Conservation (phyloP, 1,140 invertebrate species). For the Bombus soroeensis region DNA sequence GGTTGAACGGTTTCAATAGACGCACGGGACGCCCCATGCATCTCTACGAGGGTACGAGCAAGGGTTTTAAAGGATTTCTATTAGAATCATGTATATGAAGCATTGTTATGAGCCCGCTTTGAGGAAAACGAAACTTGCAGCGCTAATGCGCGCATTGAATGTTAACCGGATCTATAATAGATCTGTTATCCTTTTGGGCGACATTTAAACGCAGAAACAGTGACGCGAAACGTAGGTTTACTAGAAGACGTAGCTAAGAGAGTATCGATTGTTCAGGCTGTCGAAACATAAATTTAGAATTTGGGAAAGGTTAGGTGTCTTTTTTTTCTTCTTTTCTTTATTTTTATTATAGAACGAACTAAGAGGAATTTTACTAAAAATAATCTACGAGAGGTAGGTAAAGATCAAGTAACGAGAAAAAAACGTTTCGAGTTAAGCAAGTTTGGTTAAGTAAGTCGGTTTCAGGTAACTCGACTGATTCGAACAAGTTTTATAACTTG, state of each 20-base stretch:
- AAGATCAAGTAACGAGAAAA: too few relatives aligned
- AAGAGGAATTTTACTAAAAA: too few relatives aligned
- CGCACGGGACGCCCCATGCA: background rate
- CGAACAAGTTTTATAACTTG: too few relatives aligned
- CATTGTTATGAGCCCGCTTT: background rate
- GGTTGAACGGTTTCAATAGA: conserved; percentile 1
- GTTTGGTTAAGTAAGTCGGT: too few relatives aligned
- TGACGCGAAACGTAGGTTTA: background rate
- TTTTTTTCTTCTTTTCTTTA: too few relatives aligned
- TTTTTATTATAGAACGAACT: too few relatives aligned
- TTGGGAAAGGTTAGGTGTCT: background rate
- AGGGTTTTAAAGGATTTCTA: background rate
- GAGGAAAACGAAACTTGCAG: background rate
- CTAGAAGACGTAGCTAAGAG: too few relatives aligned
- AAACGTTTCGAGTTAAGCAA: too few relatives aligned
- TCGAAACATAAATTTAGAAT: background rate
- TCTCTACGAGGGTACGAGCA: conserved; percentile 2
- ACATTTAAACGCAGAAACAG: background rate
- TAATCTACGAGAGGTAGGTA: too few relatives aligned
- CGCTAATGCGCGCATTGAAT: background rate
- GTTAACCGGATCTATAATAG: background rate
- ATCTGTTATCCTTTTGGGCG: background rate
- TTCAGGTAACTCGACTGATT: too few relatives aligned
- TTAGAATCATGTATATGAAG: background rate
- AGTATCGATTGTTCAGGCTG: background rate